A percentile compares a stretch with the other conserved stretches of the same genome.
Evolutionary conservation across 1,140 invertebrate genomes (phyloP).

Genomic region (Chironomus striatipennis): DNA sequence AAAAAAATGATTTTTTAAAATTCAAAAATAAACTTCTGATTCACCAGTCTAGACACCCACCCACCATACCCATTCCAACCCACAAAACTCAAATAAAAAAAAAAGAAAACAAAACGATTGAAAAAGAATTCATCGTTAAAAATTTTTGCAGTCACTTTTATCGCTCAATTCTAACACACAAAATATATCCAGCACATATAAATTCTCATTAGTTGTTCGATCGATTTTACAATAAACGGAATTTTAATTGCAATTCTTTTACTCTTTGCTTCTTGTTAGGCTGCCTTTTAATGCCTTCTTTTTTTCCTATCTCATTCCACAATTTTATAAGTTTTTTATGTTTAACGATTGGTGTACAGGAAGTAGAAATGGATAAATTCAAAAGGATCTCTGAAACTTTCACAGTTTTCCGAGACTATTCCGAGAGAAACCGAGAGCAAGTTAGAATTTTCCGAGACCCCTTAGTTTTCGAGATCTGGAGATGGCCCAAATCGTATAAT

Average conservation of each 20-base stretch:
- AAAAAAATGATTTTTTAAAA: not conserved
- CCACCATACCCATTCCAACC: too few relatives aligned
- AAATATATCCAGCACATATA: conserved; percentile 3
- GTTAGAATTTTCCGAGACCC: too few relatives aligned
- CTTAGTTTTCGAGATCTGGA: too few relatives aligned
- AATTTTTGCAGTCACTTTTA: not conserved
- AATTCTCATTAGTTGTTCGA: conserved; percentile 21
- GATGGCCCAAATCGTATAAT: too few relatives aligned
- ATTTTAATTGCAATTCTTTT: conserved; percentile 15
- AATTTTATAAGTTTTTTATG: not conserved
- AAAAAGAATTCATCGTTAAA: not conserved
- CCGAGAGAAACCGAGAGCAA: too few relatives aligned
- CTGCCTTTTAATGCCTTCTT: not conserved
- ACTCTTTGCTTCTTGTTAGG: not conserved
- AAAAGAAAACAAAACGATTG: not conserved
- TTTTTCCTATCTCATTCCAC: not conserved
- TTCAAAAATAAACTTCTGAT: too few relatives aligned
- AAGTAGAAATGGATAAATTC: too few relatives aligned
- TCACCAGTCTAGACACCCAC: too few relatives aligned
- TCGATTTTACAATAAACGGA: conserved; percentile 23
- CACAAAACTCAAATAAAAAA: too few relatives aligned
- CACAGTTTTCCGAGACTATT: too few relatives aligned
- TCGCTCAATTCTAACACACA: not conserved
- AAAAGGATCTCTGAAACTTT: too few relatives aligned
- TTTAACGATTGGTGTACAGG: not conserved